Evolutionary conservation across 2,888 invertebrate species (phyloP).

Genomic region (Oxycera nigricornis): DNA sequence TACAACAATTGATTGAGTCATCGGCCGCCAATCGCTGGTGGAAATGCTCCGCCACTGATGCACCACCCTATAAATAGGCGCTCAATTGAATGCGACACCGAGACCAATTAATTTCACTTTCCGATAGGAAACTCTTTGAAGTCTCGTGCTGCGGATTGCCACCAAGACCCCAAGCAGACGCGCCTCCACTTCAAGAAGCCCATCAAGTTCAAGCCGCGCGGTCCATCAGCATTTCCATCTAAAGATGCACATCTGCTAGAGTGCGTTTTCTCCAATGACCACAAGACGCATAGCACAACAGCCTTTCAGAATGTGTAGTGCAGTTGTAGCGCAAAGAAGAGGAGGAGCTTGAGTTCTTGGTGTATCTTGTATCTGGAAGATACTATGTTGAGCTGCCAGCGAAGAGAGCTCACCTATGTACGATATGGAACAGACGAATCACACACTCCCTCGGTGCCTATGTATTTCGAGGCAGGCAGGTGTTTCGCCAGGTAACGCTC

Average conservation of each 20-base stretch:
- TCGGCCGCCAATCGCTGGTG: neutral
- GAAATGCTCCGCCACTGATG: neutral
- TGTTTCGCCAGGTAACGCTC: constrained; percentile 3
- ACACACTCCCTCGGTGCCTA: neutral
- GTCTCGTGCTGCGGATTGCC: neutral
- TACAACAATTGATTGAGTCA: neutral
- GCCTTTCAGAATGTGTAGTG: no score
- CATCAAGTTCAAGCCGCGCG: constrained; percentile 3
- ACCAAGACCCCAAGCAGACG: neutral
- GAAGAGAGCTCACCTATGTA: neutral
- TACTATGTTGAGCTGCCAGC: neutral
- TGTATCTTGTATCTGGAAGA: neutral
- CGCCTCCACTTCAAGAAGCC: neutral
- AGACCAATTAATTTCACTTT: constrained; percentile 26
- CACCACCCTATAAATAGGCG: constrained; percentile 5
- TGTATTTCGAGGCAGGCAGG: neutral
- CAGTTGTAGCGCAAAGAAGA: no score
- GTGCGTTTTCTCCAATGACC: constrained; percentile 18
- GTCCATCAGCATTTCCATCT: neutral
- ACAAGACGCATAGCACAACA: neutral
- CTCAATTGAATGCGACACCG: constrained; percentile 1
- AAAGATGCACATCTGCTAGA: constrained; percentile 11
- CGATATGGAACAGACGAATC: neutral
- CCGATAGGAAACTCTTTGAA: constrained; percentile 1
- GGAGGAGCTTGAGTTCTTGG: neutral